phyloP scores from a whole-genome alignment of 2,113 vertebrate species.

The Anthoscopus minutus region DNA sequence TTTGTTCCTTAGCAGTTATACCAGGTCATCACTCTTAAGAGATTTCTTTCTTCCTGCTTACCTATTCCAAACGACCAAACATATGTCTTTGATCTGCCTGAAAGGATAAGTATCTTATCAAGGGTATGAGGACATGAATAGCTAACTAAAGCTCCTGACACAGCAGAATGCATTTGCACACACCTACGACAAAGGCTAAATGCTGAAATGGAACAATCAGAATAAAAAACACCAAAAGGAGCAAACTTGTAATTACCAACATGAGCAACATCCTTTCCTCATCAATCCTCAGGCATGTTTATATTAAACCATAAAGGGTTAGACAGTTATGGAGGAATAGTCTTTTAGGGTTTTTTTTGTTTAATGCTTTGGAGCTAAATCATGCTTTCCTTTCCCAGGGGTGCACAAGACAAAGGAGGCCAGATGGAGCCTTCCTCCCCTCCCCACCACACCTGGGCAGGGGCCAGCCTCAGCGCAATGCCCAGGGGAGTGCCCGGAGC shows the following conservation, averaged over 20 bases:
- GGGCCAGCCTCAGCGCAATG: background rate
- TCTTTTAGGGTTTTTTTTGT: background rate
- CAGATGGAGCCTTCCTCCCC: slow-evolving; percentile 27
- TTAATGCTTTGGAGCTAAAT: slow-evolving; percentile 22
- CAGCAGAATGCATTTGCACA: slow-evolving; percentile 2
- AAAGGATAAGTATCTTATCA: slow-evolving; percentile 18
- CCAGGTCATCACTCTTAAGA: background rate
- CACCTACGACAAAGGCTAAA: background rate
- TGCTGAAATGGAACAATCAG: background rate
- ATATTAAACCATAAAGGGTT: slow-evolving; percentile 5
- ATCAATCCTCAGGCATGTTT: slow-evolving; percentile 21
- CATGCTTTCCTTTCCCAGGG: slow-evolving; percentile 24
- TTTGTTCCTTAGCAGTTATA: background rate
- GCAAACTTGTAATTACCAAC: slow-evolving; percentile 33
- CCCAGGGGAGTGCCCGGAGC: background rate
- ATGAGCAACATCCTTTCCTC: slow-evolving; percentile 27
- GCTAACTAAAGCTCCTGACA: slow-evolving; percentile 11
- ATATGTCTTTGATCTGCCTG: slow-evolving; percentile 53
- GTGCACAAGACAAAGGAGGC: slow-evolving; percentile 33
- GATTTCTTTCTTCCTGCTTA: background rate
- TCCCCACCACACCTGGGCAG: slow-evolving; percentile 28
- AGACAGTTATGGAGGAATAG: background rate
- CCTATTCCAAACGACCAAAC: slow-evolving; percentile 22
- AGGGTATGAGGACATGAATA: slow-evolving; percentile 24
- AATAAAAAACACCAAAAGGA: slow-evolving; percentile 28